These are phyloP conservation scores for Halocynthia aurantium DNA, from an alignment of 23 tunicate genomes.

Conservation along the genomic window DNA sequence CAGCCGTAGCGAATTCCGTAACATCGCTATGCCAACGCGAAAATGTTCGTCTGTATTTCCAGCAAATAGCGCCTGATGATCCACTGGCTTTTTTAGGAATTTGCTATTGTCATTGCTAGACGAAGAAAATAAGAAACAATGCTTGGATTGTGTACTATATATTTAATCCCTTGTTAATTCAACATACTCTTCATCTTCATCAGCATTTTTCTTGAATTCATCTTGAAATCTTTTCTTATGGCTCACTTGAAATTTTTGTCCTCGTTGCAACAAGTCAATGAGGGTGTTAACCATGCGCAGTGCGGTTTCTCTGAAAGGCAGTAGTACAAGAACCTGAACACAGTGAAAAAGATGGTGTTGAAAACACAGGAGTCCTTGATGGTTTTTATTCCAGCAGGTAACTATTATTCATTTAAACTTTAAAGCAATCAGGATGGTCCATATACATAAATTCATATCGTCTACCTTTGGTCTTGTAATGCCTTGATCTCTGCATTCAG, in stretches of 20 bases:
- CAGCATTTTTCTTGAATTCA: conserved; percentile 35
- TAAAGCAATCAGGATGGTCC: background rate
- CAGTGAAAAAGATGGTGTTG: too few species aligned
- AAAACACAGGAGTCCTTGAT: too few species aligned
- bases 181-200: background rate
- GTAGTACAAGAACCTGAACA: conserved; percentile 31
- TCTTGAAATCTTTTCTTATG: conserved; percentile 63
- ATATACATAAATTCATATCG: too few species aligned
- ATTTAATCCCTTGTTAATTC: too few species aligned
- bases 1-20: conserved; percentile 31
- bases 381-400: background rate
- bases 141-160: too few species aligned
- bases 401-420: background rate
- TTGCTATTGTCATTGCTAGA: too few species aligned
- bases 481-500: conserved; percentile 62
- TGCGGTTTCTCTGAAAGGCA: conserved; percentile 56
- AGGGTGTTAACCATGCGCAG: conserved; percentile 42
- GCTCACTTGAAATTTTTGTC: conserved; percentile 51
- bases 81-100: conserved; percentile 50
- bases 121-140: too few species aligned
- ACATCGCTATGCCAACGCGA: conserved; percentile 56
- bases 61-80: conserved; percentile 48
- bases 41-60: conserved; percentile 92
- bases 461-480: conserved; percentile 56
- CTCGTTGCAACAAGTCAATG: conserved; percentile 36